Evolutionary conservation across 2,888 invertebrate species (phyloP), one percentile per base, ranked within the genome.

Genomic region (Petrolisthes cinctipes): DNA sequence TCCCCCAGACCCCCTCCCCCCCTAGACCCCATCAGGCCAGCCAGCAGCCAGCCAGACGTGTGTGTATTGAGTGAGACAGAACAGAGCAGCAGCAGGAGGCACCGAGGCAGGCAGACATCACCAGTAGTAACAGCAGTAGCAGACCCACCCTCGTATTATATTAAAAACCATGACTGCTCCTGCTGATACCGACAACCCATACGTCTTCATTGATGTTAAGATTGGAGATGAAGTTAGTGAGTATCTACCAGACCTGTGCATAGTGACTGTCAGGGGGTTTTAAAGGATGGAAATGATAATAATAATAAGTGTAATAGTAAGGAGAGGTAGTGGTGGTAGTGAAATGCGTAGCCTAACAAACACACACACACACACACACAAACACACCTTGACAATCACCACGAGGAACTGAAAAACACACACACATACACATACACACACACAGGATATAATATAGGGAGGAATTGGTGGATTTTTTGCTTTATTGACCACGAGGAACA

Each of bases 151-250:
- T 7, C n/a, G 7, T 23, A n/a, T 9, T n/a, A 17, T 23, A 17
- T 56, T 71, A 66, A 54, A 23, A 9, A 56, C 56, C 85, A 85
- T 85, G 85, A 56, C 17, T 57, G 71, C 86, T 14, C 83, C 85
- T n/a, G 11, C 56, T 7, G 37, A 37, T 37, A 53, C 23, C 11
- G 75, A 57, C 71, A 89, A 89, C 53, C 90, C 88, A 14, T 75
- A 85, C 66, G 90, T 90, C 11, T 90, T 86, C 53, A 68, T 90
- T 6, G 90, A 90, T 61, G 81, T 90, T 14, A 86, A 76, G 20
- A 78, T 88, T 57, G 90, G 86, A 20, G 90, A 83, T 20, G 86
- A 90, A 56, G 75, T 78, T 23, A 73, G 89, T 86, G 56, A 81
- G 86, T 73, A 71, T 23, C n/a, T 4, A 9, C 11, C 5, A 5